Percentiles rank a stretch among this genome's conserved stretches.
Evolutionary conservation across 2,888 invertebrate species (phyloP).

Genomic region (Cerastoderma edule): DNA sequence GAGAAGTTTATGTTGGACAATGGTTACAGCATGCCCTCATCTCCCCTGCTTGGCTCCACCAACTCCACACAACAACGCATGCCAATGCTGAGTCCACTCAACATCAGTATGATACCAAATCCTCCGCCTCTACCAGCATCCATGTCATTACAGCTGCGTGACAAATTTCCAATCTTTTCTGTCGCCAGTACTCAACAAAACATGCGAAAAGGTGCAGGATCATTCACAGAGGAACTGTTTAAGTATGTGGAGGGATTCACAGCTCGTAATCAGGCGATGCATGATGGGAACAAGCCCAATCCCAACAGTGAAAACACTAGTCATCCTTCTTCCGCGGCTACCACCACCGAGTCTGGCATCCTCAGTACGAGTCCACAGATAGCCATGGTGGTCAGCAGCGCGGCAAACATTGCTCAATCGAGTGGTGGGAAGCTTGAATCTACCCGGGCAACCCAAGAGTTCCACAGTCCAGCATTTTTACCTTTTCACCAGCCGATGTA

Average conservation of each 20-base stretch:
- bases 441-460: slow-evolving; percentile 7
- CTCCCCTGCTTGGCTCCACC: slow-evolving; percentile 59
- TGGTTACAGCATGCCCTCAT: slow-evolving; percentile 60
- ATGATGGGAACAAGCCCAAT: slow-evolving; percentile 13
- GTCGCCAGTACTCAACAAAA: slow-evolving; percentile 38
- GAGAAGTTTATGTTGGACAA: slow-evolving; percentile 65
- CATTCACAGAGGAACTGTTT: slow-evolving; percentile 54
- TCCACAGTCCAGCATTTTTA: slow-evolving; percentile 39
- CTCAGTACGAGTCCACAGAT: slow-evolving; percentile 36
- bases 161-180: slow-evolving; percentile 48
- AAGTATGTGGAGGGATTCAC: slow-evolving; percentile 42
- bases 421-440: not conserved
- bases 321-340: slow-evolving; percentile 31
- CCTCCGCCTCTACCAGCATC: slow-evolving; percentile 61
- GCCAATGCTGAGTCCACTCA: slow-evolving; percentile 66
- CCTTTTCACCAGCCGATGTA: slow-evolving; percentile 47
- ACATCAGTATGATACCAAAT: slow-evolving; percentile 58
- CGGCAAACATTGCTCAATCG: slow-evolving; percentile 36
- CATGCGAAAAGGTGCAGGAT: slow-evolving; percentile 32
- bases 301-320: slow-evolving; percentile 23
- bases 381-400: slow-evolving; percentile 29
- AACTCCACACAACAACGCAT: slow-evolving; percentile 44
- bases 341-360: slow-evolving; percentile 30
- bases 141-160: slow-evolving; percentile 43
- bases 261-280: slow-evolving; percentile 35